phyloP scores from a whole-genome alignment of 1,140 invertebrate genomes.

The Tribolium madens region DNA sequence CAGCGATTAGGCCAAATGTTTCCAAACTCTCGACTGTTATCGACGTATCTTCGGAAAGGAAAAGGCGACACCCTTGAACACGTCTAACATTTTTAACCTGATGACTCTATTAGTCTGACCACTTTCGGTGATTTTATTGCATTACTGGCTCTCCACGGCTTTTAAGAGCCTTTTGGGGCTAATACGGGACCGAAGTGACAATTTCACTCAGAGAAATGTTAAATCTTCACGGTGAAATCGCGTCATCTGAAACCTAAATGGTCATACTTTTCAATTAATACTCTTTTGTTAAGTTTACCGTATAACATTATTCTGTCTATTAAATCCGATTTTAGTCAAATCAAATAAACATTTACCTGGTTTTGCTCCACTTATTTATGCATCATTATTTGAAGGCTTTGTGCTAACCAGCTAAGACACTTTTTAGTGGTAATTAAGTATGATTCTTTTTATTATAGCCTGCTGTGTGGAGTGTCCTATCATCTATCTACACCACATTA shows the following conservation, averaged over 20 bases:
- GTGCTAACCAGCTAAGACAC: background rate
- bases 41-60: conserved; percentile 56
- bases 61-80: conserved; percentile 60
- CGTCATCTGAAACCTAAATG: background rate
- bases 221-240: background rate
- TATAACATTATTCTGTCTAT: background rate
- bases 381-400: background rate
- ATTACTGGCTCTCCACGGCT: background rate
- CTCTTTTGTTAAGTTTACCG: background rate
- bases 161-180: background rate
- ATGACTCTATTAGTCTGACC: conserved; percentile 63
- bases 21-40: conserved; percentile 57
- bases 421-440: background rate
- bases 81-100: conserved; percentile 60
- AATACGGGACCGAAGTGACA: background rate
- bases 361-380: background rate
- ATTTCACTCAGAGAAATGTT: background rate
- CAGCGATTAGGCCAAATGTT: conserved; percentile 61
- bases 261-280: background rate
- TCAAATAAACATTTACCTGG: too few species aligned
- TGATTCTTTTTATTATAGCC: background rate
- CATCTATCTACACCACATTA: background rate
- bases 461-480: background rate
- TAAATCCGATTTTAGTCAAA: background rate
- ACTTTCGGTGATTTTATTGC: conserved; percentile 63